These are phyloP conservation scores for Nyctibius bracteatus DNA, from an alignment of 2,113 vertebrate species.

Conservation along the genomic window DNA sequence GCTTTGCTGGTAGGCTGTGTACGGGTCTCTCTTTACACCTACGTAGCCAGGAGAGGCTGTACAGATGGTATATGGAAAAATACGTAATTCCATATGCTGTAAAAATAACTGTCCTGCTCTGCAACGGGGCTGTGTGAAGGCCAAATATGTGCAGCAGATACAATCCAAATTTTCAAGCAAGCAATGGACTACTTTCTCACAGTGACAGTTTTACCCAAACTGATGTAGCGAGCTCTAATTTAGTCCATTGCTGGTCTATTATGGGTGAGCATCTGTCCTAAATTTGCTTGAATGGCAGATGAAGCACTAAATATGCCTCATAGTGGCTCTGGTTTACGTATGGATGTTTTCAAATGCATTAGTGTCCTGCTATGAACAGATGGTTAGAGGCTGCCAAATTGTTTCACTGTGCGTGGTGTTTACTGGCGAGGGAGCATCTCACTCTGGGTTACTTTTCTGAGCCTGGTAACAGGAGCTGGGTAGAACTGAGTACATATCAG, in stretches of 20 bases:
- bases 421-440: not conserved
- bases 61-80: constrained; percentile 11
- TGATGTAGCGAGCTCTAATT: constrained; percentile 7
- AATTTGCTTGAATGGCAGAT: constrained; percentile 45
- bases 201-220: not conserved
- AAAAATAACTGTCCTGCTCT: constrained; percentile 43
- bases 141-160: not conserved
- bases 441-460: not conserved
- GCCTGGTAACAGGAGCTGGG: not conserved
- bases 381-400: constrained; percentile 32
- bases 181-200: not conserved
- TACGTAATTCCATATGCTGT: not conserved
- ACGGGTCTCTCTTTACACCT: not conserved
- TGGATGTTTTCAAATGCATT: constrained; percentile 43
- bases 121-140: not conserved
- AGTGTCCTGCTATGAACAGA: constrained; percentile 30
- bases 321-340: constrained; percentile 4
- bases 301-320: constrained; percentile 38
- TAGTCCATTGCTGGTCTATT: constrained; percentile 12
- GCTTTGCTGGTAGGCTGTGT: not conserved
- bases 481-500: not conserved
- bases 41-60: not conserved
- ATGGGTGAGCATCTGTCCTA: constrained; percentile 45
- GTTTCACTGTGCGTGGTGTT: not conserved
- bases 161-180: not conserved